Percentiles rank a stretch among this genome's conserved stretches.
phyloP scores from a whole-genome alignment of 2,797 vertebrate genomes.

The Tapera naevia region DNA sequence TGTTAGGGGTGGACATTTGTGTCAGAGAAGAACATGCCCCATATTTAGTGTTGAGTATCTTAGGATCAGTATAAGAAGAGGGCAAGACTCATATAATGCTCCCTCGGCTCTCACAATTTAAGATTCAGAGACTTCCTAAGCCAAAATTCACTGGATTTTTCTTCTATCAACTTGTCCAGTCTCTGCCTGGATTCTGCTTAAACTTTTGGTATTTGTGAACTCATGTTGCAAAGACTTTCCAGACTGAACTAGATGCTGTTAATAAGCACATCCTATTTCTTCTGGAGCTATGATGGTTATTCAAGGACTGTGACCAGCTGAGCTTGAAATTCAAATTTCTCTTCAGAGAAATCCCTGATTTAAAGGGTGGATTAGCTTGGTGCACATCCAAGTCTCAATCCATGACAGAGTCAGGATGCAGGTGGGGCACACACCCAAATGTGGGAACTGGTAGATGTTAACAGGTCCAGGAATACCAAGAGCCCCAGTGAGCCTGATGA shows the following conservation, averaged over 20 bases:
- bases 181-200: background rate
- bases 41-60: background rate
- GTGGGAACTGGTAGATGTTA: constrained; percentile 5
- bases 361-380: background rate
- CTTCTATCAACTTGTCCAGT: background rate
- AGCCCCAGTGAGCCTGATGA: background rate
- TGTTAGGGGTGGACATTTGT: background rate
- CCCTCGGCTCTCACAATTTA: background rate
- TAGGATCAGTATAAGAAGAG: background rate
- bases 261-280: background rate
- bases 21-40: background rate
- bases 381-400: background rate
- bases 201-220: background rate
- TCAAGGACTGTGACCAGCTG: background rate
- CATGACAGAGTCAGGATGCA: background rate
- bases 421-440: background rate
- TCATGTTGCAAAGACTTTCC: background rate
- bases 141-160: background rate
- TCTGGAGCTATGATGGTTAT: background rate
- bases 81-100: background rate
- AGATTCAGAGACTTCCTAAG: background rate
- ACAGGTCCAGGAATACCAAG: background rate
- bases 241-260: background rate
- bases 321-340: background rate
- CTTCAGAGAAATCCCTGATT: background rate